A percentile compares a stretch with the other conserved stretches of the same genome.
Evolutionary conservation across 2,113 vertebrate genomes (phyloP).

Genomic region (Phylloscopus trochilus): DNA sequence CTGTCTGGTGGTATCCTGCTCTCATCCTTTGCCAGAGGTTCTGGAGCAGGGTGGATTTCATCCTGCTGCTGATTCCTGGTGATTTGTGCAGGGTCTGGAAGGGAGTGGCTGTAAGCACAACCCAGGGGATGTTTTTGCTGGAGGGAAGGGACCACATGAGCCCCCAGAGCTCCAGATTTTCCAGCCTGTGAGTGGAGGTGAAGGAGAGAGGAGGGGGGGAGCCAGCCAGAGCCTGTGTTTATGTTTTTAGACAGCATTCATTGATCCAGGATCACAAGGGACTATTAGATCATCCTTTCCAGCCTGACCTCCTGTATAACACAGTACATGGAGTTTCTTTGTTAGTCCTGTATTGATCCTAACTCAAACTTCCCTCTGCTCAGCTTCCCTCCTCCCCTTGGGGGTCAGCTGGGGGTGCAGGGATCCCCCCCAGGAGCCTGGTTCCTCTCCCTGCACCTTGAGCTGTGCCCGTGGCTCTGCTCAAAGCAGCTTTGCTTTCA

Average conservation of each 20-base stretch:
- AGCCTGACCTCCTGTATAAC: conserved; percentile 28
- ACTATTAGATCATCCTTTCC: conserved; percentile 51
- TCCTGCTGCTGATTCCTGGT: background rate
- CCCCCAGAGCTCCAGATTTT: background rate
- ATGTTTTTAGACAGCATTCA: conserved; percentile 59
- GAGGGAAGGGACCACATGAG: background rate
- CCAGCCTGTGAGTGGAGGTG: background rate
- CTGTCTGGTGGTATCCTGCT: background rate
- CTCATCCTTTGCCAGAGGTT: background rate
- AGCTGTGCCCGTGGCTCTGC: background rate
- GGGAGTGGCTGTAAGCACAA: background rate
- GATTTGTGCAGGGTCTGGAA: background rate
- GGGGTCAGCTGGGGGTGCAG: background rate
- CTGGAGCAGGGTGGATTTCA: background rate
- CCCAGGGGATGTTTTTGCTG: background rate
- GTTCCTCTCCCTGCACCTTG: background rate
- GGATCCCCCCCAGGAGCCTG: background rate
- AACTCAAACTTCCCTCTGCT: background rate
- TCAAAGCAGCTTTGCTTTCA: background rate
- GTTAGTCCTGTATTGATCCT: conserved; percentile 39
- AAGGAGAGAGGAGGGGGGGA: background rate
- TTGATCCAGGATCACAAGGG: conserved; percentile 48
- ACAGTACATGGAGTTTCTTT: conserved; percentile 34
- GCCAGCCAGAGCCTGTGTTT: background rate
- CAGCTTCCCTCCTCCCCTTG: background rate